A percentile compares a stretch with the other conserved stretches of the same genome.
phyloP scores from a whole-genome alignment of 1,140 invertebrate species.

The Rhizoglyphus robini region DNA sequence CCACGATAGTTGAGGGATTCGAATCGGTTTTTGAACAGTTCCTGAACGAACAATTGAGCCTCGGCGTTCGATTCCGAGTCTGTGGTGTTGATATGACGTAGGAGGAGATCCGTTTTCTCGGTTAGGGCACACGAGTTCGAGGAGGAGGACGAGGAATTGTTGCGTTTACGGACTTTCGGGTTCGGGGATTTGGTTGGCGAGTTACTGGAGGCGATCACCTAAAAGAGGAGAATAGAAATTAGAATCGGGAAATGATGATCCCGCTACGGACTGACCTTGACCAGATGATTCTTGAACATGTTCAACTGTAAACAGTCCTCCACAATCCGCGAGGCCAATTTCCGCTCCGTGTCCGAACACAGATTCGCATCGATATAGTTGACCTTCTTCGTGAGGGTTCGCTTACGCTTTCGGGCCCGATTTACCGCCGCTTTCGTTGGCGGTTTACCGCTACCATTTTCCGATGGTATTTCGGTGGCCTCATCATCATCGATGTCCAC shows the following conservation, averaged over 20 bases:
- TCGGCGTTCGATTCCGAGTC: not conserved
- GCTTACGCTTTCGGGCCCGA: not conserved
- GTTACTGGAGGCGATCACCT: too few species aligned
- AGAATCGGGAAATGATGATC: too few species aligned
- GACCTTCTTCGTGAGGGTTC: not conserved
- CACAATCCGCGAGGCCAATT: too few species aligned
- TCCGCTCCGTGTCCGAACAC: not conserved
- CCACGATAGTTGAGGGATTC: slow-evolving; percentile 1
- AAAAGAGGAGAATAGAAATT: too few species aligned
- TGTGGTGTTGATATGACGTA: not conserved
- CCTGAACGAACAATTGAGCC: not conserved
- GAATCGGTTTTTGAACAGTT: slow-evolving; percentile 2
- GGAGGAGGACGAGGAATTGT: too few species aligned
- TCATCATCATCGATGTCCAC: not conserved
- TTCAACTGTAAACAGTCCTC: too few species aligned
- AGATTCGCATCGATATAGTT: not conserved
- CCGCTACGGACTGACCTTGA: too few species aligned
- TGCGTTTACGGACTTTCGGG: too few species aligned
- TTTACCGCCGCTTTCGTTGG: not conserved
- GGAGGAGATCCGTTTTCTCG: too few species aligned
- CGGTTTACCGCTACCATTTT: not conserved
- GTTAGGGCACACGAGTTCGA: too few species aligned
- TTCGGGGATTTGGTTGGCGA: too few species aligned
- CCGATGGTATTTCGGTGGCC: not conserved
- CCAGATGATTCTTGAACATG: too few species aligned